Base-by-base conservation (phyloP, 1,140 invertebrate species). In the Tetramorium simillimum region DNA sequence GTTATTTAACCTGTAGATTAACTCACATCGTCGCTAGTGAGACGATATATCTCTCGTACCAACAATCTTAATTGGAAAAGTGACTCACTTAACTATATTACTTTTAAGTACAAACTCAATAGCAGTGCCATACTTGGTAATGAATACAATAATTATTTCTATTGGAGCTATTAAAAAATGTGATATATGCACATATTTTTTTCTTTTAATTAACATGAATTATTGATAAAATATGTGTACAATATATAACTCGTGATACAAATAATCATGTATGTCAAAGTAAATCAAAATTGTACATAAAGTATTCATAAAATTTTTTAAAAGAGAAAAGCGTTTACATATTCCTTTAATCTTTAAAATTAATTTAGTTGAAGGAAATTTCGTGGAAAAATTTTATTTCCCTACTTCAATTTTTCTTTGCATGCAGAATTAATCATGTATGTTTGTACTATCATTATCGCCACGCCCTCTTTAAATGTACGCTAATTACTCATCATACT, bases 1-100 rank as follows among this genome's bases (percentile, higher is more conserved):
- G 53, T 60, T 84, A 51, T 73, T 73, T 84, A 84, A 84, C 12
- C 40, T 62, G 14, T n/a, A 49, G 67, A 84, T 84, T 84, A 84
- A 49, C 28, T 46, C 67, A 9, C 65, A 72, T 43, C 5, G 67
- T 7, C 21, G 1, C 14, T 33, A 3, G 1, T 18, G 24, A n/a
- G 28, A 46, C 24, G 49, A 80, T 46, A 67, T 37, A 51, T 40
- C 18, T 33, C 43, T 63, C 40, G 21, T 16, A 16, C 3, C 43
- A 49, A n/a, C 24, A 33, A 10, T 46, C 43, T 78, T 78, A 78
- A 78, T 78, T 78, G 18, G 43, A 53, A 69, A 70, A 53, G n/a
- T 69, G 33, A n/a, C 21, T 56, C 14, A 40, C 14, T 69, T 56
- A 81, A 81, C 7, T 40, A 24, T 69, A 53, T 69, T 67, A 37